Percentiles rank a stretch among this genome's conserved stretches.
These are phyloP conservation scores for Alviniconcha marisindica DNA, from an alignment of 1,140 invertebrate species.

Conservation along the genomic window DNA sequence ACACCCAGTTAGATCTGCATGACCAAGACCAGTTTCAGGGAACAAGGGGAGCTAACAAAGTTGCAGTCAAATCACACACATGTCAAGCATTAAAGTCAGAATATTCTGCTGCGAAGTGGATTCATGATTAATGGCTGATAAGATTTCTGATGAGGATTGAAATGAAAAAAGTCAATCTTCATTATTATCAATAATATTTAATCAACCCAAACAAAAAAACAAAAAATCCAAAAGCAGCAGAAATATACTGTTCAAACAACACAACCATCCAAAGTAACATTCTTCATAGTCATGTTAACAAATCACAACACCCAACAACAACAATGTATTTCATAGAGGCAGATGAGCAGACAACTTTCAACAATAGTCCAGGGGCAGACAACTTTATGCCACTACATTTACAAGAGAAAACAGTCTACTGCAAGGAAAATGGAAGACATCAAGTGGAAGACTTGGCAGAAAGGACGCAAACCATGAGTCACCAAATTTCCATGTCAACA, in stretches of 20 bases:
- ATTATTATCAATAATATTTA: no score
- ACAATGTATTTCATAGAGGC: slow-evolving; percentile 37
- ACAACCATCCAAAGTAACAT: no score
- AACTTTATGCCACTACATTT: background rate
- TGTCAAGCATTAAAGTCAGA: background rate
- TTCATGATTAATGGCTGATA: background rate
- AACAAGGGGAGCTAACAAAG: background rate
- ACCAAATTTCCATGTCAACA: background rate
- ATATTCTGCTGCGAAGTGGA: background rate
- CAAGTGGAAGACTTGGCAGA: background rate
- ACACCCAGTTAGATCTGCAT: slow-evolving; percentile 18
- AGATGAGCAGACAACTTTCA: slow-evolving; percentile 33
- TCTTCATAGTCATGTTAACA: background rate
- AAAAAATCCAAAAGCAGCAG: background rate
- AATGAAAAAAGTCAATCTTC: no score
- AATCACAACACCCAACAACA: slow-evolving; percentile 20
- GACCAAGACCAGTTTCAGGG: slow-evolving; percentile 14
- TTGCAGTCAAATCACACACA: background rate
- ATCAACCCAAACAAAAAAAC: no score
- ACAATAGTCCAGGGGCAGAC: background rate
- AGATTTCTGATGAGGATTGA: no score
- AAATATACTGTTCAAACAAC: background rate
- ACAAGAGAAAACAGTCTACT: background rate
- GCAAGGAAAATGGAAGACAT: background rate
- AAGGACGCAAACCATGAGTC: background rate